Conservation (phyloP, 2,113 vertebrate species). For the Capricornis sumatraensis region DNA sequence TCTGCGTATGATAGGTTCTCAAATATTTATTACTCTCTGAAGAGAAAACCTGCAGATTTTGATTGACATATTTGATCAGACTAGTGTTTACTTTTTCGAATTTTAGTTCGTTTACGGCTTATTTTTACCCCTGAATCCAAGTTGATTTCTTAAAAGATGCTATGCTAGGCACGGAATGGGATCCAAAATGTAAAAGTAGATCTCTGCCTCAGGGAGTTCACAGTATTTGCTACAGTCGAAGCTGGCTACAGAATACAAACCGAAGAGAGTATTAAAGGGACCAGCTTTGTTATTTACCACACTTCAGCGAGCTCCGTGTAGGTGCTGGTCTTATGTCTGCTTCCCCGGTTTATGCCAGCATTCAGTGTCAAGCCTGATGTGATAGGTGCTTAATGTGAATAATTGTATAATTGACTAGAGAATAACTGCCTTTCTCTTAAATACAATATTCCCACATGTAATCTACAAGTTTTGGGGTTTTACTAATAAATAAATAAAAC, state of each 20-base stretch:
- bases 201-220: background rate
- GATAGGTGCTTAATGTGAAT: conserved; percentile 9
- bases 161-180: background rate
- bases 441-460: background rate
- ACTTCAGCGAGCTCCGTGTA: background rate
- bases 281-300: background rate
- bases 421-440: background rate
- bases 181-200: conserved; percentile 24
- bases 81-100: background rate
- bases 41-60: conserved; percentile 3
- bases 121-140: background rate
- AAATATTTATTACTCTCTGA: background rate
- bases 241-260: conserved; percentile 5
- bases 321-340: background rate
- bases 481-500: background rate
- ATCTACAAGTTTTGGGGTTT: background rate
- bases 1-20: background rate
- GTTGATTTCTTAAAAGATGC: background rate
- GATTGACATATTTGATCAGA: background rate
- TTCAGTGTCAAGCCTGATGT: background rate
- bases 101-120: background rate
- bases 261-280: background rate
- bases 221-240: background rate
- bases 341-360: background rate
- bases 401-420: background rate